A percentile compares a stretch with the other conserved stretches of the same genome.
Conservation (phyloP, 2,797 vertebrate genomes). For the Rhinella marina region DNA sequence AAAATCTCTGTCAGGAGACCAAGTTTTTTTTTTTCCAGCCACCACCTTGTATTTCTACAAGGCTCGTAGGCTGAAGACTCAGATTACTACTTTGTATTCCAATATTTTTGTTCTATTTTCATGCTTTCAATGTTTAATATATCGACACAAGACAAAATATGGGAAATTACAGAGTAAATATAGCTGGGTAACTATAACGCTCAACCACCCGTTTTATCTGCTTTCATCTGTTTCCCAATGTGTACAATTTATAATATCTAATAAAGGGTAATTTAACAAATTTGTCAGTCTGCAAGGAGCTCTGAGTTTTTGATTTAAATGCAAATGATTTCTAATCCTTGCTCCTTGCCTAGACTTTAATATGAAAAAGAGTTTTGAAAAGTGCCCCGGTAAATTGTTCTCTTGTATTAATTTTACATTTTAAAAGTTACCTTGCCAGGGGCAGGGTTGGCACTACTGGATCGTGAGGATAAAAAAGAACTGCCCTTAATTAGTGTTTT, state of each 20-base stretch:
- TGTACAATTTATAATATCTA: constrained; percentile 66
- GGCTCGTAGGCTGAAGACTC: background rate
- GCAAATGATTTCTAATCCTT: constrained; percentile 62
- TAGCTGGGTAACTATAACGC: constrained; percentile 2
- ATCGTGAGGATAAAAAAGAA: constrained; percentile 68
- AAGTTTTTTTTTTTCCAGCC: background rate
- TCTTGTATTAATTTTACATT: constrained; percentile 72
- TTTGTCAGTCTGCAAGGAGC: constrained; percentile 65
- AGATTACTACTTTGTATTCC: background rate
- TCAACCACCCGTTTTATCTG: constrained; percentile 43
- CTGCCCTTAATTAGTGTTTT: constrained; percentile 70
- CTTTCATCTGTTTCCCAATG: constrained; percentile 54
- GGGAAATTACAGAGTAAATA: constrained; percentile 19
- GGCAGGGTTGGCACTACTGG: constrained; percentile 71
- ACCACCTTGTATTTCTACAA: constrained; percentile 18
- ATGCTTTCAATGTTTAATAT: background rate
- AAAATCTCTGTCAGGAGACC: constrained; percentile 30
- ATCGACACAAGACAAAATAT: background rate
- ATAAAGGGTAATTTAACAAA: constrained; percentile 68
- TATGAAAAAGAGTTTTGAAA: constrained; percentile 66
- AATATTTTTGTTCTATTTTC: background rate
- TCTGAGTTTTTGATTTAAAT: constrained; percentile 55
- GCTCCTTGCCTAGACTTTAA: constrained; percentile 64
- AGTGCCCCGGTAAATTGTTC: constrained; percentile 67
- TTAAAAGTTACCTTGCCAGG: constrained; percentile 73